Evolutionary conservation across 2,113 vertebrate genomes (phyloP).

Genomic region (Gavialis gangeticus): DNA sequence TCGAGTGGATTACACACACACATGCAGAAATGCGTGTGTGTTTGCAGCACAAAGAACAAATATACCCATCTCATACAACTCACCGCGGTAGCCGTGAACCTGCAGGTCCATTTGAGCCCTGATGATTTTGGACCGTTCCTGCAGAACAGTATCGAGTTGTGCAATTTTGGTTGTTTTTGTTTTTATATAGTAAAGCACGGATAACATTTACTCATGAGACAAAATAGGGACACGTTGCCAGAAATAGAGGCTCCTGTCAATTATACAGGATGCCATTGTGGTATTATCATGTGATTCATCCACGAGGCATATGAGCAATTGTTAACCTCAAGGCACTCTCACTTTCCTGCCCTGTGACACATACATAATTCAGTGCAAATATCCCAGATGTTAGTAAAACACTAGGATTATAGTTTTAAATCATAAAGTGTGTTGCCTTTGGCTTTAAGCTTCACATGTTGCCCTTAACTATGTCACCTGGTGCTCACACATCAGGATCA

Average conservation of each 20-base stretch:
- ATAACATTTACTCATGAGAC: conserved; percentile 76
- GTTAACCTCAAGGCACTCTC: conserved; percentile 73
- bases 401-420: not conserved
- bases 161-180: conserved; percentile 4
- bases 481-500: not conserved
- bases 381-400: conserved; percentile 56
- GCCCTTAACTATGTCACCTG: not conserved
- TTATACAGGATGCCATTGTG: conserved; percentile 80
- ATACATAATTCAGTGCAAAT: conserved; percentile 57
- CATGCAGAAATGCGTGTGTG: not conserved
- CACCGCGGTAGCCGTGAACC: not conserved
- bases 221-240: conserved; percentile 72
- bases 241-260: conserved; percentile 77
- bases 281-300: conserved; percentile 81
- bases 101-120: not conserved
- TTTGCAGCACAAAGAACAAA: not conserved
- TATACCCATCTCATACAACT: not conserved
- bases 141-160: not conserved
- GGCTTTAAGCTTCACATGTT: not conserved
- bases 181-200: conserved; percentile 55
- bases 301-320: conserved; percentile 69
- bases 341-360: conserved; percentile 76
- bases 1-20: conserved; percentile 30
- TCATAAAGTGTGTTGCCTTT: not conserved
- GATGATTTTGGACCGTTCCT: not conserved